Percentiles rank a stretch among this genome's conserved stretches.
Conservation (phyloP, 37 sponge, comb jelly and placozoan species). For the Spongilla lacustris region DNA sequence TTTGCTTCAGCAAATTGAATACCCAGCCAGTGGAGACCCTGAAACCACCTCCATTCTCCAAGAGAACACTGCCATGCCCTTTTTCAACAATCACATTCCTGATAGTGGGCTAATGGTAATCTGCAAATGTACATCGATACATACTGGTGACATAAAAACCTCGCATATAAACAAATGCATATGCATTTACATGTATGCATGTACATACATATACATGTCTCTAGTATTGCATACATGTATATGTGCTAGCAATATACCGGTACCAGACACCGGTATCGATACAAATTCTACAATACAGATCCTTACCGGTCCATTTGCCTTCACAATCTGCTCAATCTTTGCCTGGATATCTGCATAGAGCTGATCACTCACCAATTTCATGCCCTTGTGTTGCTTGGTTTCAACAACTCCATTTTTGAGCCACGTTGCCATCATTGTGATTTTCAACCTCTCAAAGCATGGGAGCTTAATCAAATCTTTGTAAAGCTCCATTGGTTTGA, state of each 20-base stretch:
- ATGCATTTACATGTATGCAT: not conserved
- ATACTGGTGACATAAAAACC: not conserved
- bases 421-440: too few species aligned
- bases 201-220: not conserved
- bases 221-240: not conserved
- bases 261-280: too few species aligned
- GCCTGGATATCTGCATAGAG: too few species aligned
- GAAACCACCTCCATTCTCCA: slow-evolving; percentile 1
- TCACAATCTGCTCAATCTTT: too few species aligned
- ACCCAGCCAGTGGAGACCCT: not conserved
- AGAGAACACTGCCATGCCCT: not conserved
- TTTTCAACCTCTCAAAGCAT: too few species aligned
- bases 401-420: too few species aligned
- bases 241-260: not conserved
- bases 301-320: too few species aligned
- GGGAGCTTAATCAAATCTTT: too few species aligned
- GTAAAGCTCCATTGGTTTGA: too few species aligned
- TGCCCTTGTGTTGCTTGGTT: too few species aligned
- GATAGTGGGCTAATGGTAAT: not conserved
- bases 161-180: not conserved
- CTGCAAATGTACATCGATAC: not conserved
- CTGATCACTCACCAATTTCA: too few species aligned
- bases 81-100: slow-evolving; percentile 1
- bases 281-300: too few species aligned
- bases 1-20: not conserved